Evolutionary conservation across 2,113 vertebrate genomes (phyloP).

Genomic region (Solea senegalensis): DNA sequence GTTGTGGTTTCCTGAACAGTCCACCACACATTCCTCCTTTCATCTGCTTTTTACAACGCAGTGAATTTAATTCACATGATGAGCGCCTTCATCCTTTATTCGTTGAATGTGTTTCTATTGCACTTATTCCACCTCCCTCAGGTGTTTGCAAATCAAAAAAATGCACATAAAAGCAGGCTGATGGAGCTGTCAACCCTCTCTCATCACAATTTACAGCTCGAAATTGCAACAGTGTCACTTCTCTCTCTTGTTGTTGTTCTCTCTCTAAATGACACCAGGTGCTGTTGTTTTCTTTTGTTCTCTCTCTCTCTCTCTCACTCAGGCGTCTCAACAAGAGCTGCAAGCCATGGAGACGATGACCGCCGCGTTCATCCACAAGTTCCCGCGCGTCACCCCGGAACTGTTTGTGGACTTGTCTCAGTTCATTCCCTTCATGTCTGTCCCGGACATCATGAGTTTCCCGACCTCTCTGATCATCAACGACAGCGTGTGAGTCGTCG

Average conservation of each 20-base stretch:
- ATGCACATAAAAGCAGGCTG: too few species aligned
- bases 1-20: too few species aligned
- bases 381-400: slow-evolving; percentile 87
- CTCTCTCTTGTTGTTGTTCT: slow-evolving; percentile 1
- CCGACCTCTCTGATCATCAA: slow-evolving; percentile 87
- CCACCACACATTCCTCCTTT: too few species aligned
- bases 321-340: slow-evolving; percentile 84
- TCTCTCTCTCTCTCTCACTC: slow-evolving; percentile 11
- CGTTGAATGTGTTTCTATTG: too few species aligned
- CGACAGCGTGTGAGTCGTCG: slow-evolving; percentile 86
- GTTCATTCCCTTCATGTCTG: slow-evolving; percentile 91
- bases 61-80: too few species aligned
- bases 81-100: too few species aligned
- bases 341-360: slow-evolving; percentile 88
- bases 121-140: too few species aligned
- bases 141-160: too few species aligned
- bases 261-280: slow-evolving; percentile 4
- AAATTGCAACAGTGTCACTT: not conserved
- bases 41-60: too few species aligned
- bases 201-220: too few species aligned
- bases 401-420: slow-evolving; percentile 90
- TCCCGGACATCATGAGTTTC: slow-evolving; percentile 88
- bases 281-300: slow-evolving; percentile 24
- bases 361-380: slow-evolving; percentile 86
- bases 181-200: too few species aligned